These are phyloP conservation scores for Mythimna albipuncta DNA, from an alignment of 2,888 invertebrate species.

Conservation along the genomic window DNA sequence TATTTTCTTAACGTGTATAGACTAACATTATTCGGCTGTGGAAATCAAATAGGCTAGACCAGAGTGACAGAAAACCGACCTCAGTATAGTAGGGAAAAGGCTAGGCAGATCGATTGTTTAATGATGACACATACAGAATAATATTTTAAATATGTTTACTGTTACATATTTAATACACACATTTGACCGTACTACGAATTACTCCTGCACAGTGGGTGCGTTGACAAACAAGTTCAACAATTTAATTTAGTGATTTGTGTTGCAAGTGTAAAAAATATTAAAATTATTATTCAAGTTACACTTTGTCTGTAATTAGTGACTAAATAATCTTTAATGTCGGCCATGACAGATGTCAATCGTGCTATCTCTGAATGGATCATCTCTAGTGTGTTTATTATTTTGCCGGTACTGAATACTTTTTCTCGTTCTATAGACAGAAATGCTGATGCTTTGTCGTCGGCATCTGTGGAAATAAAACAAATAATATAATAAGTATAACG, in stretches of 20 bases:
- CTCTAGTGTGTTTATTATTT: constrained; percentile 69
- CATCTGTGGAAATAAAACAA: constrained; percentile 65
- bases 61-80: too few species aligned
- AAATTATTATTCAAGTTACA: constrained; percentile 34
- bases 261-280: not conserved
- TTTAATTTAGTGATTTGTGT: not conserved
- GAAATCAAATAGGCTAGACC: too few species aligned
- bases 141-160: too few species aligned
- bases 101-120: too few species aligned
- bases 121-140: too few species aligned
- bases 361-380: constrained; percentile 73
- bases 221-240: not conserved
- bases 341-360: constrained; percentile 74
- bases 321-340: constrained; percentile 76
- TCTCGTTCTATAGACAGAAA: constrained; percentile 75
- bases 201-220: too few species aligned
- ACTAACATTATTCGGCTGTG: too few species aligned
- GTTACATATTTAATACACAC: too few species aligned
- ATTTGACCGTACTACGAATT: too few species aligned
- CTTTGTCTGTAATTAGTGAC: constrained; percentile 49
- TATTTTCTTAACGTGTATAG: too few species aligned
- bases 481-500: not conserved
- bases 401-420: constrained; percentile 71
- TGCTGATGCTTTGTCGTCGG: constrained; percentile 69
- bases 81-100: too few species aligned